phyloP scores from a whole-genome alignment of 2,888 invertebrate genomes.

The Lithophane leautieri region DNA sequence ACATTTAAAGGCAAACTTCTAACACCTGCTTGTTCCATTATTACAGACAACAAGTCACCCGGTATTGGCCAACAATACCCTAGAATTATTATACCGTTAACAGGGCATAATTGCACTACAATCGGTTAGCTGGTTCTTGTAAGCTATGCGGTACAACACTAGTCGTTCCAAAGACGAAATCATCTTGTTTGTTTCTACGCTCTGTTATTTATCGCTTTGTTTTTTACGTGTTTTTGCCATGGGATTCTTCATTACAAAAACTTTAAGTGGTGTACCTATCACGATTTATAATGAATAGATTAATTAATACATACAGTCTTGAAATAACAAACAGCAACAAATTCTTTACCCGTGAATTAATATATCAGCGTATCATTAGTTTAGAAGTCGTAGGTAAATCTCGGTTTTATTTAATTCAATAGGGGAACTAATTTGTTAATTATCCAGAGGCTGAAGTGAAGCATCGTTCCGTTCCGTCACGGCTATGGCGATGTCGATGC shows the following conservation, averaged over 20 bases:
- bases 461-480: constrained; percentile 72
- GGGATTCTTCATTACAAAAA: constrained; percentile 38
- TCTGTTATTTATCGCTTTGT: constrained; percentile 14
- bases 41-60: constrained; percentile 68
- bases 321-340: constrained; percentile 25
- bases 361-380: constrained; percentile 30
- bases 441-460: constrained; percentile 69
- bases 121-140: constrained; percentile 46
- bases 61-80: constrained; percentile 61
- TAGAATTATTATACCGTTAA: constrained; percentile 68
- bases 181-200: constrained; percentile 17
- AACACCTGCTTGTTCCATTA: constrained; percentile 69
- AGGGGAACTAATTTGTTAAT: constrained; percentile 80
- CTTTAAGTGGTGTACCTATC: constrained; percentile 44
- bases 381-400: constrained; percentile 66
- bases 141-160: constrained; percentile 30
- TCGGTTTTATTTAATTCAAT: constrained; percentile 70
- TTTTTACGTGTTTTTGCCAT: constrained; percentile 30
- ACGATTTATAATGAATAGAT: constrained; percentile 55
- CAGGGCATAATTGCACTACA: constrained; percentile 62
- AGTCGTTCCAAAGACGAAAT: constrained; percentile 26
- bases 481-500: constrained; percentile 49
- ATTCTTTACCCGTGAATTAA: constrained; percentile 24
- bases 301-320: constrained; percentile 14
- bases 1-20: constrained; percentile 41